phyloP scores from a whole-genome alignment of 2,888 invertebrate genomes.

The Ophion ellenae region DNA sequence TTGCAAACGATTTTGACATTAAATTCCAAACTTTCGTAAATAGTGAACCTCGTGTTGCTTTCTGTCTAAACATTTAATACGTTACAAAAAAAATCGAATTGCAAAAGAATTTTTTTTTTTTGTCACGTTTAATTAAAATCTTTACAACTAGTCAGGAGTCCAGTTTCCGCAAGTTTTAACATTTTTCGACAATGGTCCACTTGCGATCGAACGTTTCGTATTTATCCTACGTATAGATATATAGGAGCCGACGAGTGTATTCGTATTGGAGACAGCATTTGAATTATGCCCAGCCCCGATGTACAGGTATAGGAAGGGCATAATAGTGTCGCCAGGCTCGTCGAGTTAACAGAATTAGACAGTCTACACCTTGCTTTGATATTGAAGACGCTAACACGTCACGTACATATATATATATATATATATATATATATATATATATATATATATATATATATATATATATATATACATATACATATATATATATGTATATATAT shows the following conservation, averaged over 20 bases:
- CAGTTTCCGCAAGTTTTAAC: too few species aligned
- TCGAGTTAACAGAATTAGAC: conserved; percentile 47
- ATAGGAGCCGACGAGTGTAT: background rate
- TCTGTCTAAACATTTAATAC: too few species aligned
- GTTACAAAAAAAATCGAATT: too few species aligned
- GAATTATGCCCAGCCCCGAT: conserved; percentile 26
- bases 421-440: background rate
- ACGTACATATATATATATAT: conserved; percentile 4
- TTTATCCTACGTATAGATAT: too few species aligned
- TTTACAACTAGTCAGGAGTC: too few species aligned
- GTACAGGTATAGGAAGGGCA: background rate
- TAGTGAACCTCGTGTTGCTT: too few species aligned
- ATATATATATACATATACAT: background rate
- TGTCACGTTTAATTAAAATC: too few species aligned
- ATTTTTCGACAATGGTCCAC: background rate
- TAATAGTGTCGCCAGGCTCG: conserved; percentile 18
- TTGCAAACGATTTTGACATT: too few species aligned
- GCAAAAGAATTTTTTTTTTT: too few species aligned
- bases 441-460: background rate
- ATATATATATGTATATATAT: too few species aligned
- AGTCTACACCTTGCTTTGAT: conserved; percentile 50
- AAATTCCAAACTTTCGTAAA: too few species aligned
- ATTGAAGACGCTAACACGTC: conserved; percentile 44
- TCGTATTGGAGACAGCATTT: conserved; percentile 8
- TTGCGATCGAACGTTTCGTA: background rate